These are phyloP conservation scores for Poicephalus gulielmi DNA, from an alignment of 2,113 vertebrate species.

Conservation along the genomic window DNA sequence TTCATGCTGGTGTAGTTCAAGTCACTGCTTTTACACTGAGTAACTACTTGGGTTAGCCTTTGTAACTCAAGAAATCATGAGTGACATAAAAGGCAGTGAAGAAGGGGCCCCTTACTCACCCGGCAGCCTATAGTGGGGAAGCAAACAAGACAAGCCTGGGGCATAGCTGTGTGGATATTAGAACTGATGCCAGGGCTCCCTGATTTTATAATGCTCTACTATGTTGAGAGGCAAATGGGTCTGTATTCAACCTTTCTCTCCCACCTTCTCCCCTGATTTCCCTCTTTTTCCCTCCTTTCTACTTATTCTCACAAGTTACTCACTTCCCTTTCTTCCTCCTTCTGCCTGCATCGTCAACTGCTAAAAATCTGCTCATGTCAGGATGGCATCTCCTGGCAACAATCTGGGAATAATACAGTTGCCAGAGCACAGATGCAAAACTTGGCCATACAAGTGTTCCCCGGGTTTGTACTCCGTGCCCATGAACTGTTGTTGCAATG, in stretches of 20 bases:
- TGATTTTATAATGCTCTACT: neutral
- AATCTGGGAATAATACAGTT: neutral
- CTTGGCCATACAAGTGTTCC: neutral
- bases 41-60: neutral
- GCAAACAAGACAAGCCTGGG: neutral
- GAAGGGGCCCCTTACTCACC: neutral
- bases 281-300: neutral
- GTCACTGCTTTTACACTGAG: neutral
- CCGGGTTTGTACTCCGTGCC: neutral
- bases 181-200: neutral
- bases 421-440: neutral
- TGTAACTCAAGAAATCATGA: neutral
- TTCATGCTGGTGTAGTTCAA: neutral
- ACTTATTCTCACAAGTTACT: neutral
- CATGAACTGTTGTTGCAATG: neutral
- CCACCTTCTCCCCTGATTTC: neutral
- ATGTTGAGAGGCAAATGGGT: neutral
- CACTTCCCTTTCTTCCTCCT: neutral
- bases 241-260: neutral
- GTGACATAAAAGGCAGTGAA: neutral
- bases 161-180: neutral
- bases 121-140: rapidly evolving
- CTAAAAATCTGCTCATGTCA: neutral
- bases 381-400: neutral
- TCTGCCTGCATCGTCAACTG: neutral